phyloP scores from a whole-genome alignment of 2,888 invertebrate species.

The Limnephilus lunatus region DNA sequence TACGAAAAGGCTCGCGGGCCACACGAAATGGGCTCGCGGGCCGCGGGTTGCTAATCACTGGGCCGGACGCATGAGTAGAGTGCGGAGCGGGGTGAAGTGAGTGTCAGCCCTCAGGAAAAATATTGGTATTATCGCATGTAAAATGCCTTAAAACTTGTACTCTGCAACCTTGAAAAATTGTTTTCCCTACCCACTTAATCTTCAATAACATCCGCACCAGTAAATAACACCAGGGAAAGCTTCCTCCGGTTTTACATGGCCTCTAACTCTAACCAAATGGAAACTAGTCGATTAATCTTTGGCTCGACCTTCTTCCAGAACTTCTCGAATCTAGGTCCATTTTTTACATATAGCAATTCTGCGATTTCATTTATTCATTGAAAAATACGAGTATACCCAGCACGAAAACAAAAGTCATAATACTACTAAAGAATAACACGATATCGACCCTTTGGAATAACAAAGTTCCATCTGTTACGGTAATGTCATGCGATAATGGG shows the following conservation, averaged over 20 bases:
- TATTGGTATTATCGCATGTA: neutral
- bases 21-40: too few species aligned
- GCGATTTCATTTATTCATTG: neutral
- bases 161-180: neutral
- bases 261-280: neutral
- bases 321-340: neutral
- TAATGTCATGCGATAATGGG: too few species aligned
- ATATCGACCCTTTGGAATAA: too few species aligned
- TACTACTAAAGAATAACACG: too few species aligned
- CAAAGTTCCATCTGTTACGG: too few species aligned
- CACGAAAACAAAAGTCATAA: neutral
- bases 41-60: too few species aligned
- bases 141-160: neutral
- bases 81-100: too few species aligned
- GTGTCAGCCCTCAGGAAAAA: neutral
- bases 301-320: neutral
- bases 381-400: neutral
- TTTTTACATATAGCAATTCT: neutral
- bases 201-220: neutral
- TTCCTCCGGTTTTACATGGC: neutral
- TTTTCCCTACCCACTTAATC: neutral
- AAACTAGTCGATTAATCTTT: neutral
- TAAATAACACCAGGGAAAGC: neutral
- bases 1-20: too few species aligned
- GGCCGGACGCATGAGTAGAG: too few species aligned